Evolutionary conservation across 1,140 invertebrate species (phyloP), one percentile per base, ranked within the genome.

Genomic region (Onthophagus taurus): DNA sequence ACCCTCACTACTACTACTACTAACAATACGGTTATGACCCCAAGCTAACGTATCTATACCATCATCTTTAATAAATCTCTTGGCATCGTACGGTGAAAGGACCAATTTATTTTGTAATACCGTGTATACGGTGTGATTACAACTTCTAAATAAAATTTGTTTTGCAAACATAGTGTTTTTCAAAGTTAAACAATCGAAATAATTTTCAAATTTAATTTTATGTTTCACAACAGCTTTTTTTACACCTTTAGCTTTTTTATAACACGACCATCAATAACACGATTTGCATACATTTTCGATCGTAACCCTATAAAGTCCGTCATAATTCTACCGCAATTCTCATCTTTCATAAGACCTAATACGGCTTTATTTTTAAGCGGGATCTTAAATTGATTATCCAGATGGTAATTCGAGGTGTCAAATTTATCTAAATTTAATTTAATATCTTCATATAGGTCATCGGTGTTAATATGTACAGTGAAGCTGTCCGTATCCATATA

Each of bases 281-380:
- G 14, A 45, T 33, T 51, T 6, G 50, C 41, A 47, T 67, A 68
- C 48, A 64, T 55, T 53, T 71, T 72, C 14, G 60, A 41, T 42
- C 56, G 51, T 17, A 58, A 36, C 11, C 53, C 53, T 17, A 57
- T 34, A 51, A 53, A 57, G 38, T 61, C 53, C 9, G 33, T 45
- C 20, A 68, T 53, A 26, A 60, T 50, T 36, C 41, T 42, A 5
- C 60, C 61, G 42, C 52, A 54, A 17, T 48, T 52, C 54, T 72
- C 69, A 58, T 69, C 67, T 55, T 69, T 72, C 43, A 70, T 61
- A 55, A 67, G 64, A 8, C 68, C 66, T 9, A 68, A 18, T 4
- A 66, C 59, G 42, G 70, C 70, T 50, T 67, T 67, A 47, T 70
- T 68, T 34, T 45, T 41, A 37, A 48, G 23, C 9, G 54, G 51